phyloP scores from a whole-genome alignment of 2,113 vertebrate species.

The Mormoops blainvillei region DNA sequence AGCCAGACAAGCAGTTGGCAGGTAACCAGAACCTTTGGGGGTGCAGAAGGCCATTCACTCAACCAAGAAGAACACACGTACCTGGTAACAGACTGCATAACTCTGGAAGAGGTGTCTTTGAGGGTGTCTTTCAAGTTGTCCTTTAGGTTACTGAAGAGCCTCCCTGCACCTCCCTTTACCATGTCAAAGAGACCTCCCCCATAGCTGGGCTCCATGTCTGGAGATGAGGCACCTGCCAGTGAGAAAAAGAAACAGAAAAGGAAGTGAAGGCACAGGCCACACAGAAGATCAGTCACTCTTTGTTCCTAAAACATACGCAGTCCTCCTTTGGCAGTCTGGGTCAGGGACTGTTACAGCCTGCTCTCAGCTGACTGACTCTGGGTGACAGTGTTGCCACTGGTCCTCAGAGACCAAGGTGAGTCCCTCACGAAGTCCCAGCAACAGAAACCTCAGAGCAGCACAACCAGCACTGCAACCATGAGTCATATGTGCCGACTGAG shows the following conservation, averaged over 20 bases:
- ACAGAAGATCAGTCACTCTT: background rate
- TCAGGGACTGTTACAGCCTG: background rate
- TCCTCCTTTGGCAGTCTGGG: background rate
- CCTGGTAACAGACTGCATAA: conserved; percentile 98
- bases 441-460: background rate
- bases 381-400: background rate
- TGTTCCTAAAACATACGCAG: background rate
- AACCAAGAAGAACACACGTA: conserved; percentile 61
- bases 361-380: background rate
- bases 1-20: background rate
- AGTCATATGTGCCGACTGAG: background rate
- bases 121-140: conserved; percentile 98
- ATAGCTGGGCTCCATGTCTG: conserved; percentile 94
- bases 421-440: background rate
- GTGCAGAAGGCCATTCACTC: background rate
- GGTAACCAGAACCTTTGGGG: background rate
- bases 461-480: background rate
- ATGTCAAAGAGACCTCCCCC: conserved; percentile 96
- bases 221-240: conserved; percentile 81
- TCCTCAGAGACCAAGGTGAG: background rate
- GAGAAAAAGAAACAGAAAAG: conserved; percentile 24
- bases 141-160: conserved; percentile 98
- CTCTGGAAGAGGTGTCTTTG: conserved; percentile 97
- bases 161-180: conserved; percentile 97
- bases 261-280: background rate